Evolutionary conservation across 2,113 vertebrate genomes (phyloP).

Genomic region (Verasper variegatus): DNA sequence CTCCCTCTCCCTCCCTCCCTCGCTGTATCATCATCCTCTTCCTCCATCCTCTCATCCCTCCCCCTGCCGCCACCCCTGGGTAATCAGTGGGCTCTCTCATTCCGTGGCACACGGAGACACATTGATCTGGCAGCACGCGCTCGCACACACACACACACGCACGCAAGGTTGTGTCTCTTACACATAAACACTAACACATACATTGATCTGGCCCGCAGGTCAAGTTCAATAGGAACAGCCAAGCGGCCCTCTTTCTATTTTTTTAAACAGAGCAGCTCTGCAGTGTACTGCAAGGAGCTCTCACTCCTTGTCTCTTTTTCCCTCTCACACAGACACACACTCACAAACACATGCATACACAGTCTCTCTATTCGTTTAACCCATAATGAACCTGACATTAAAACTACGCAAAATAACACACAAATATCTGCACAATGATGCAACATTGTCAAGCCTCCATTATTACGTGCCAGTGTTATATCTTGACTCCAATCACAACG

Average conservation of each 20-base stretch:
- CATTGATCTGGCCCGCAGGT: constrained; percentile 85
- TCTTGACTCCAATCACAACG: background rate
- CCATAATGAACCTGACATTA: constrained; percentile 35
- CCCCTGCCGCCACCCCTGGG: constrained; percentile 71
- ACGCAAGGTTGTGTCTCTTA: constrained; percentile 34
- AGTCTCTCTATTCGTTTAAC: constrained; percentile 3
- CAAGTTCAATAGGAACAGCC: constrained; percentile 86
- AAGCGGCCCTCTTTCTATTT: constrained; percentile 63
- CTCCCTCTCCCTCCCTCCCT: constrained; percentile 3
- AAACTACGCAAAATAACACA: background rate
- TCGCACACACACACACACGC: constrained; percentile 43
- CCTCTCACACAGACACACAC: constrained; percentile 8
- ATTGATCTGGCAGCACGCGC: constrained; percentile 80
- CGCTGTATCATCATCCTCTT: background rate
- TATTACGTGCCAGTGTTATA: no score
- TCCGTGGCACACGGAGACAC: constrained; percentile 83
- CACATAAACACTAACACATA: constrained; percentile 64
- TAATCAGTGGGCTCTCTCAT: constrained; percentile 85
- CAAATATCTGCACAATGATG: no score
- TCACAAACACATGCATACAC: constrained; percentile 5
- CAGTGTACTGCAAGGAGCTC: constrained; percentile 59
- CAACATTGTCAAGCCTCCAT: background rate
- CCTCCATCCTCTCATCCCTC: background rate
- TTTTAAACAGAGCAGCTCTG: constrained; percentile 67
- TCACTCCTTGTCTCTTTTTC: constrained; percentile 32